Base-by-base conservation (phyloP, 2,888 invertebrate species). In the Dolomedes plantarius region DNA sequence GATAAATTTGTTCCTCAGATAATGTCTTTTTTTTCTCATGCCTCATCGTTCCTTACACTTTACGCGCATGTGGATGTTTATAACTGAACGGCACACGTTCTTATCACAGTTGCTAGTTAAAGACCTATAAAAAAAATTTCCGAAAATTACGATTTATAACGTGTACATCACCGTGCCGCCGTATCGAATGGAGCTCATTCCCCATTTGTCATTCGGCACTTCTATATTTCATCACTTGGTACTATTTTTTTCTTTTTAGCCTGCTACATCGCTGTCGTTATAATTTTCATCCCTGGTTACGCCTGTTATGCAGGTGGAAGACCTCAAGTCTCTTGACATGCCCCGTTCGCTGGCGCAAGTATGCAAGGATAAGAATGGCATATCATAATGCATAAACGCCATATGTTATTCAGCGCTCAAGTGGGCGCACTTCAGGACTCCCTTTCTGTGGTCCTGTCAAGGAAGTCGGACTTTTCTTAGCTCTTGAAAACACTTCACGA, bases 311-410 rank as follows among this genome's bases (percentile, higher is more conserved):
- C 80, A 74, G 80, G 80, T 81, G 80, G 73, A 81, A 67, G 50
- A 68, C 68, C 74, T 81, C 80, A 41, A 80, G 5, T 29, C 13
- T 28, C 39, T 64, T 72, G 73, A 74, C 80, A 81, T 50, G 36
- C 32, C 29, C 23, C 23, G 31, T 7, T 16, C 69, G 32, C 32
- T 27, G 69, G 19, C 71, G 32, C 50, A 68, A 31, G 27, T 31
- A 23, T 68, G 46, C 23, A 16, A 1, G 77, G 69, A 56, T 78
- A 78, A 78, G 72, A 79, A 72, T 71, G 79, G 79, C 46, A 71
- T 82, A 68, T 82, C 75, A 81, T 81, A 81, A 82, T 82, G 75
- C 69, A 82, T 75, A 75, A 82, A 69, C 75, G 69, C 75, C 82
- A 64, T 64, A 75, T 75, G 82, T 76, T 75, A 75, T 64, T 68